Evolutionary conservation across 2,888 invertebrate species (phyloP).

Genomic region (Athrips mouffetella): DNA sequence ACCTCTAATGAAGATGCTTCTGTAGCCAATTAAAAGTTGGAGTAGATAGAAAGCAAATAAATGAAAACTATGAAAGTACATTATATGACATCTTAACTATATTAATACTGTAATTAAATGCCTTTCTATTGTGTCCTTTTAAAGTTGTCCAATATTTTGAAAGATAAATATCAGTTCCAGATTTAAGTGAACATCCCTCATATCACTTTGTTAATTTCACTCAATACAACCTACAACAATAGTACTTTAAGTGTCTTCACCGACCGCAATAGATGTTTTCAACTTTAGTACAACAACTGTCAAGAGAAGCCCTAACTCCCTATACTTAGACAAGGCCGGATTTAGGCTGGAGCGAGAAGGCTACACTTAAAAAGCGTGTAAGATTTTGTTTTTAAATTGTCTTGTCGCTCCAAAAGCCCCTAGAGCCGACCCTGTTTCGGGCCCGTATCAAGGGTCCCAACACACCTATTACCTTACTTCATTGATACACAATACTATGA

Average conservation of each 20-base stretch:
- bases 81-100: too few species aligned
- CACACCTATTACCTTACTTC: slow-evolving; percentile 64
- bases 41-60: too few species aligned
- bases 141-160: slow-evolving; percentile 1
- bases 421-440: slow-evolving; percentile 16
- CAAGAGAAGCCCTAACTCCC: slow-evolving; percentile 55
- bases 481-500: slow-evolving; percentile 72
- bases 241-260: slow-evolving; percentile 75
- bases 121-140: too few species aligned
- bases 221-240: slow-evolving; percentile 61
- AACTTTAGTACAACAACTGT: slow-evolving; percentile 71
- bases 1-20: too few species aligned
- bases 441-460: slow-evolving; percentile 34
- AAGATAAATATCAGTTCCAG: not conserved
- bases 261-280: slow-evolving; percentile 54
- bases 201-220: slow-evolving; percentile 30
- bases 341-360: slow-evolving; percentile 9
- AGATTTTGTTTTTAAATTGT: not conserved
- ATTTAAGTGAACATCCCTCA: slow-evolving; percentile 41
- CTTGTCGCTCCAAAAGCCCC: not conserved
- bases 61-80: too few species aligned
- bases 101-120: not conserved
- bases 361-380: not conserved
- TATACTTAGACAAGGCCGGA: slow-evolving; percentile 37
- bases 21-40: too few species aligned